Evolutionary conservation across 1,140 invertebrate genomes (phyloP), one percentile per base, ranked within the genome.

Genomic region (Anastrepha obliqua): DNA sequence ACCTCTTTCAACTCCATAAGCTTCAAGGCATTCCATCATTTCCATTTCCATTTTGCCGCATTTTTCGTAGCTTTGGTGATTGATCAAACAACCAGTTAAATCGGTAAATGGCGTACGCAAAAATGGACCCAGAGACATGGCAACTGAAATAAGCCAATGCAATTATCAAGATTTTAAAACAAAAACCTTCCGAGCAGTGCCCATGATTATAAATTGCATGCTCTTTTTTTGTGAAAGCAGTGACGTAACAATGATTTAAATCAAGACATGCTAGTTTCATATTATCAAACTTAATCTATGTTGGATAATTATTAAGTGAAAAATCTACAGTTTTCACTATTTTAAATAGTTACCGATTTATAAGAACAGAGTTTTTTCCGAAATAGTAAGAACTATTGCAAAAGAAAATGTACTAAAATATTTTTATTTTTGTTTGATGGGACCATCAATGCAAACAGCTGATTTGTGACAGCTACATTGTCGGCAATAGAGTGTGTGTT

Each of bases 11-110:
- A 95, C 88, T 6, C 96, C 96, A 90, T 97, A 97, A 2, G 96
- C 96, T 91, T 97, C 96, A 9, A 96, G 89, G 91, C 97, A 97
- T 87, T 97, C 95, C 91, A 96, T 95, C 86, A 95, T 94, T 20
- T 94, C 93, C 91, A 96, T 93, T 92, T 97, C 96, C 88, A 96
- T 94, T 87, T 95, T 94, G 58, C 94, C 94, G 91, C 97, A 97
- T 29, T 90, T 90, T 11, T 94, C 94, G 88, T 94, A 92, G 89
- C 94, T 91, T 90, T 97, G 96, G 90, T 95, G 95, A 88, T 94
- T 95, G 17, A 95, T 88, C 17, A 96, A 86, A 51, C 94, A 93
- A 88, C 94, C 95, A 86, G 95, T 95, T 29, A 97, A 90, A 93
- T 97, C 96, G 0, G 96, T 96, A 29, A 96, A 93, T 0, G 96